Conservation (phyloP, 2,113 vertebrate genomes). For the Henicopernis longicauda region DNA sequence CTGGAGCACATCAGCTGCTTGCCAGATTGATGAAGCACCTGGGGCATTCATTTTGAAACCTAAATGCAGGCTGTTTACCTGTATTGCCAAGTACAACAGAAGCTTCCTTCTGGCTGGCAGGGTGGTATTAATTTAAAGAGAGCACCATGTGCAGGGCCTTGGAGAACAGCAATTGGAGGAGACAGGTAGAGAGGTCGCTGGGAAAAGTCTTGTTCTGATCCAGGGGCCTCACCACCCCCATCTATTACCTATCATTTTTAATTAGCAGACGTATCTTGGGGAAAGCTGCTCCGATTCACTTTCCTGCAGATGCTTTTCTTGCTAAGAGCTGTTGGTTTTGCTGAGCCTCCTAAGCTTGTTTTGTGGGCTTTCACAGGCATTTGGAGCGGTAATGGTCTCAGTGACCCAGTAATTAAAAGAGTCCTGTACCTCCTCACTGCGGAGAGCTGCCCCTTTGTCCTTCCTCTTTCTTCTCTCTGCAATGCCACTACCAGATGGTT, state of each 20-base stretch:
- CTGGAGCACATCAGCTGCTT: conserved; percentile 47
- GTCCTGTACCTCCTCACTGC: conserved; percentile 48
- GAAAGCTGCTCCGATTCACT: neutral
- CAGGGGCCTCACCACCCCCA: neutral
- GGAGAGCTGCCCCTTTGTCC: conserved; percentile 31
- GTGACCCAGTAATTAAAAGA: conserved; percentile 67
- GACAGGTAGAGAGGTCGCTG: neutral
- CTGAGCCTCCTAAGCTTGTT: neutral
- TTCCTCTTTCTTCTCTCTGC: conserved; percentile 62
- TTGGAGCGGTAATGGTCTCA: conserved; percentile 50
- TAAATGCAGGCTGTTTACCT: conserved; percentile 71
- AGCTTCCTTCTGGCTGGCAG: conserved; percentile 40
- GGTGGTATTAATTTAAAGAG: neutral
- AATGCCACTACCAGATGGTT: conserved; percentile 77
- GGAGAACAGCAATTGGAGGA: neutral
- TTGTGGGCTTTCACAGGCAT: neutral
- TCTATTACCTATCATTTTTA: conserved; percentile 33
- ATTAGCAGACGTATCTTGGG: neutral
- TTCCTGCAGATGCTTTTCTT: neutral
- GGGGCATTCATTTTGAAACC: conserved; percentile 63
- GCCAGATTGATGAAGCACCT: conserved; percentile 72
- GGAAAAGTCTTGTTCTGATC: neutral
- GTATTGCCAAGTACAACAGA: conserved; percentile 71
- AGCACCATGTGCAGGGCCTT: conserved; percentile 49
- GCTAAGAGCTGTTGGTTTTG: neutral